Evolutionary conservation across 2,888 invertebrate genomes (phyloP).

Genomic region (Entomobrya multifasciata): DNA sequence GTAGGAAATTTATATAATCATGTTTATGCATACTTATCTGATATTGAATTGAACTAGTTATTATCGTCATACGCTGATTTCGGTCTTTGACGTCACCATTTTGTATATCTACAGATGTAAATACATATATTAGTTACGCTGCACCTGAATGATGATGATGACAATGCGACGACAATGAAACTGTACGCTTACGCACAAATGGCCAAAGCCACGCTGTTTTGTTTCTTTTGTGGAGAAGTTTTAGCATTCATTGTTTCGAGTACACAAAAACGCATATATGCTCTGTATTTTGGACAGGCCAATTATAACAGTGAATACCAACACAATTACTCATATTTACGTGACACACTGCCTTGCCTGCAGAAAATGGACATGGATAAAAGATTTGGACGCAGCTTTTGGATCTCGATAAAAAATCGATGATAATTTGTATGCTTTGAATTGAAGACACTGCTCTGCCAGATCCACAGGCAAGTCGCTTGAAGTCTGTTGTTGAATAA

Average conservation of each 20-base stretch:
- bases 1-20: too few relatives aligned
- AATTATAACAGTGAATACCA: neutral
- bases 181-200: constrained; percentile 22
- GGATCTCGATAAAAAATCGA: neutral
- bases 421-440: neutral
- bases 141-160: too few relatives aligned
- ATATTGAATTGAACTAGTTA: too few relatives aligned
- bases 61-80: too few relatives aligned
- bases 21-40: too few relatives aligned
- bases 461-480: too few relatives aligned
- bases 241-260: neutral
- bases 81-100: too few relatives aligned
- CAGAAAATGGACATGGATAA: constrained; percentile 3
- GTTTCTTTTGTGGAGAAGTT: neutral
- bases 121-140: too few relatives aligned
- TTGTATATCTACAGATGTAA: neutral
- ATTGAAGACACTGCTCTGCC: neutral
- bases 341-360: neutral
- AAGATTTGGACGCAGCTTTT: constrained; percentile 18
- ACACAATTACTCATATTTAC: constrained; percentile 42
- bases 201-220: neutral
- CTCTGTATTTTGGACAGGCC: neutral
- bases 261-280: neutral
- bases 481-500: neutral
- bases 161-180: neutral